Conservation (phyloP, 1,140 invertebrate genomes). For the Drosophila navojoa region DNA sequence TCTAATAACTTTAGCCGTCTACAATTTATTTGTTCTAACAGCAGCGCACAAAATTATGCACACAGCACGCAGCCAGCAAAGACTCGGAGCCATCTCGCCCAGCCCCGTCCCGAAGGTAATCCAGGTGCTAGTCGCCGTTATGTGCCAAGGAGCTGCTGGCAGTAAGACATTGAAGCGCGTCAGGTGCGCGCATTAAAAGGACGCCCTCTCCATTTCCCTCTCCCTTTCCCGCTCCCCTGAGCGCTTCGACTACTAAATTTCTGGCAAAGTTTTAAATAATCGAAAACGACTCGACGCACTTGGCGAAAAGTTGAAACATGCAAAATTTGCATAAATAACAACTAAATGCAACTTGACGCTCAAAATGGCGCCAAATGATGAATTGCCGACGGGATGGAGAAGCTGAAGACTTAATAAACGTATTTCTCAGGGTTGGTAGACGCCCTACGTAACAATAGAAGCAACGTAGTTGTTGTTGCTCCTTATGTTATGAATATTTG, state of each 20-base stretch:
- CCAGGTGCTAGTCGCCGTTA: constrained; percentile 44
- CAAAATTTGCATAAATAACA: constrained; percentile 83
- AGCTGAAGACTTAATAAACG: constrained; percentile 6
- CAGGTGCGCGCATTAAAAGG: constrained; percentile 80
- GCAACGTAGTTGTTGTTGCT: neutral
- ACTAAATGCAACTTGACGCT: constrained; percentile 80
- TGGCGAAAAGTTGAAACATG: constrained; percentile 79
- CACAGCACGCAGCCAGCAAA: constrained; percentile 38
- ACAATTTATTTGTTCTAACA: constrained; percentile 79
- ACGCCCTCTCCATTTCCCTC: constrained; percentile 10
- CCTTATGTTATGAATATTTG: too few relatives aligned
- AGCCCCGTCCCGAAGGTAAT: constrained; percentile 13
- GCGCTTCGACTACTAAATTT: constrained; percentile 57
- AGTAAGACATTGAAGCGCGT: constrained; percentile 74
- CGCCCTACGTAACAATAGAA: too few relatives aligned
- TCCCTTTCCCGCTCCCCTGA: too few relatives aligned
- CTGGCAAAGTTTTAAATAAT: constrained; percentile 79
- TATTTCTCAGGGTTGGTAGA: neutral
- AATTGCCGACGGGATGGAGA: constrained; percentile 44
- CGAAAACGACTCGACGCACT: constrained; percentile 80
- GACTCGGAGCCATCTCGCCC: constrained; percentile 11
- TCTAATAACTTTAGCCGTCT: constrained; percentile 81
- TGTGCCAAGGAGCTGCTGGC: constrained; percentile 28
- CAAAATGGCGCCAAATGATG: constrained; percentile 76
- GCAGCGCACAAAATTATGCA: constrained; percentile 81